These are phyloP conservation scores for Phaedon cochleariae DNA, from an alignment of 2,888 invertebrate species.

Conservation along the genomic window DNA sequence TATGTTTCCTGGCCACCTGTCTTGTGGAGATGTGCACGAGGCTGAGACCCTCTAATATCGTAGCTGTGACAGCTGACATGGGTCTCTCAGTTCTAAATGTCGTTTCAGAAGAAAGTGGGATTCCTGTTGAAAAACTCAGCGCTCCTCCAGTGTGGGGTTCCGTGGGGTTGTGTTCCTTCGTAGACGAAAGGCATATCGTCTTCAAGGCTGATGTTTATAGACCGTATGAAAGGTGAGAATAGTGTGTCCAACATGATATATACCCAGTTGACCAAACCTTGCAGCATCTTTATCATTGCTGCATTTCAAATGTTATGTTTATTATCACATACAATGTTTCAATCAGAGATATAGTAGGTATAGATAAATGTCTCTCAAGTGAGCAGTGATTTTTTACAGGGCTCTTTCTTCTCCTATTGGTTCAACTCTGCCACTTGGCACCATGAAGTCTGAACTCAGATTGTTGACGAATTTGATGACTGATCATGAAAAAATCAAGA, in stretches of 20 bases:
- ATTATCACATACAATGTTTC: no score
- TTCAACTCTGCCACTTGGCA: constrained; percentile 65
- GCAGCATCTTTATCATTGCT: no score
- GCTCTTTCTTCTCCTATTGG: constrained; percentile 62
- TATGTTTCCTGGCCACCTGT: constrained; percentile 67
- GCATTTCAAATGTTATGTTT: no score
- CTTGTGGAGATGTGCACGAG: constrained; percentile 60
- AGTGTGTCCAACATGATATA: no score
- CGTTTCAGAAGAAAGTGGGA: constrained; percentile 62
- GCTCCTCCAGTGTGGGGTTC: constrained; percentile 74
- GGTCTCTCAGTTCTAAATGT: constrained; percentile 62
- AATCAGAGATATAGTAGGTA: no score
- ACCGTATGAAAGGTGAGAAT: constrained; percentile 58
- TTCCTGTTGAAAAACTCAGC: constrained; percentile 64
- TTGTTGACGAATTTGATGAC: constrained; percentile 63
- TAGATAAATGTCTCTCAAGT: no score
- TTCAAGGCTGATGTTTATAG: constrained; percentile 65
- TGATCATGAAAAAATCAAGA: constrained; percentile 53
- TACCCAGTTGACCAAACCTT: no score
- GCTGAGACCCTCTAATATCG: constrained; percentile 64
- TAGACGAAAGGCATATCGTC: constrained; percentile 66
- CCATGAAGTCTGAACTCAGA: constrained; percentile 64
- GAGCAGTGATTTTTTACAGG: no score
- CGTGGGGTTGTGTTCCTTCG: constrained; percentile 66
- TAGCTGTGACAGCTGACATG: constrained; percentile 67